These are phyloP conservation scores for Centroberyx gerrardi DNA, from an alignment of 2,797 vertebrate genomes.

Conservation along the genomic window DNA sequence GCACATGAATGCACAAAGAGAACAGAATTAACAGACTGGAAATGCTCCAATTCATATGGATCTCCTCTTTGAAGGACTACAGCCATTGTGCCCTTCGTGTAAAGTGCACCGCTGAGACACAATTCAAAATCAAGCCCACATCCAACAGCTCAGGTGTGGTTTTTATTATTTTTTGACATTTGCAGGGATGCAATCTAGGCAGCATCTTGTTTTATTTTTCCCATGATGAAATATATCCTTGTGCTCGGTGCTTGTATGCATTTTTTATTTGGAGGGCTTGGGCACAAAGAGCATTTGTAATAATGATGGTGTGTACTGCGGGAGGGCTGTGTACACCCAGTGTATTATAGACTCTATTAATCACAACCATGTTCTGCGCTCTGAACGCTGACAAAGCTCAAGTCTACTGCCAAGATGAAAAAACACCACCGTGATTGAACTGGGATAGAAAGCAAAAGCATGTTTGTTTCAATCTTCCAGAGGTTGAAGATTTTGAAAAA, in stretches of 20 bases:
- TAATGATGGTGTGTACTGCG: constrained; percentile 30
- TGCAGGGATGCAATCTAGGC: constrained; percentile 15
- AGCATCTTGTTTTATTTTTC: constrained; percentile 20
- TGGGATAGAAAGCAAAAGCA: constrained; percentile 44
- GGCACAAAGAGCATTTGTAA: constrained; percentile 13
- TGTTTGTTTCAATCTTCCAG: constrained; percentile 37
- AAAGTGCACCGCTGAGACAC: neutral
- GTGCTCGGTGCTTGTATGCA: constrained; percentile 16
- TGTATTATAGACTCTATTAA: constrained; percentile 64
- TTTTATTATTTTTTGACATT: constrained; percentile 24
- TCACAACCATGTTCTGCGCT: constrained; percentile 43
- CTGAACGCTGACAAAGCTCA: constrained; percentile 50
- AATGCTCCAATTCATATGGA: neutral
- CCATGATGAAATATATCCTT: constrained; percentile 30
- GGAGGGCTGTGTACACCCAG: neutral
- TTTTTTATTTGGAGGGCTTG: constrained; percentile 33
- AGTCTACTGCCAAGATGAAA: constrained; percentile 31
- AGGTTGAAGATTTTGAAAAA: constrained; percentile 14
- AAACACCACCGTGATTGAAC: constrained; percentile 29
- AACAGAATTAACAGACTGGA: neutral
- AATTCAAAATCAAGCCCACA: neutral
- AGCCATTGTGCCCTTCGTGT: neutral
- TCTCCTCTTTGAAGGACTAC: neutral
- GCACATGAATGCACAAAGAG: neutral
- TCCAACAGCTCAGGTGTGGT: neutral